Conservation (phyloP, 2,888 invertebrate species). For the Hemistola chrysoprasaria region DNA sequence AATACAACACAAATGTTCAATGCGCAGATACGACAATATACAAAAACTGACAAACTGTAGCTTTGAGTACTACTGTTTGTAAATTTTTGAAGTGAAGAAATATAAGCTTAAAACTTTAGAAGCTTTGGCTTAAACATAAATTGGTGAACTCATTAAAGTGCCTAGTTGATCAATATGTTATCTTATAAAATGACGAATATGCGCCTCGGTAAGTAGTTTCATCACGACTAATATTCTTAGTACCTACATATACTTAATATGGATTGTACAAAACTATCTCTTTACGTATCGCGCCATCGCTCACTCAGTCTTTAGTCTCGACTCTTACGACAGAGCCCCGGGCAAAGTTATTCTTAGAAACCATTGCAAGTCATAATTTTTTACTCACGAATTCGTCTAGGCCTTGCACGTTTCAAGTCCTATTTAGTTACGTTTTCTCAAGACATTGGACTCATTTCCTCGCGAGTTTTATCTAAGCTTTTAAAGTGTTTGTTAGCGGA, state of each 20-base stretch:
- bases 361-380: slow-evolving; percentile 15
- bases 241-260: too few species aligned
- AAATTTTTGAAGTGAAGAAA: too few species aligned
- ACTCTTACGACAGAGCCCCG: slow-evolving; percentile 50
- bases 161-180: too few species aligned
- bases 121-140: too few species aligned
- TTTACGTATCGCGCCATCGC: slow-evolving; percentile 40
- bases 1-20: too few species aligned
- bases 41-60: too few species aligned
- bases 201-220: slow-evolving; percentile 33
- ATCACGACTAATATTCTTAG: slow-evolving; percentile 52
- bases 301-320: slow-evolving; percentile 34
- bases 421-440: background rate
- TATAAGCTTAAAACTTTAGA: too few species aligned
- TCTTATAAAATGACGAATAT: background rate
- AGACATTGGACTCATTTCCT: background rate
- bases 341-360: slow-evolving; percentile 16
- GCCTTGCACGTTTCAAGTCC: slow-evolving; percentile 7
- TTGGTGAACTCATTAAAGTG: too few species aligned
- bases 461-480: background rate
- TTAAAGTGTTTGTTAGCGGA: slow-evolving; percentile 7
- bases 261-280: slow-evolving; percentile 61
- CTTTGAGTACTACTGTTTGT: too few species aligned
- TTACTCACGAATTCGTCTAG: slow-evolving; percentile 14
- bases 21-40: too few species aligned